These are phyloP conservation scores for Lycorma delicatula DNA, from an alignment of 1,140 invertebrate species.

Conservation along the genomic window DNA sequence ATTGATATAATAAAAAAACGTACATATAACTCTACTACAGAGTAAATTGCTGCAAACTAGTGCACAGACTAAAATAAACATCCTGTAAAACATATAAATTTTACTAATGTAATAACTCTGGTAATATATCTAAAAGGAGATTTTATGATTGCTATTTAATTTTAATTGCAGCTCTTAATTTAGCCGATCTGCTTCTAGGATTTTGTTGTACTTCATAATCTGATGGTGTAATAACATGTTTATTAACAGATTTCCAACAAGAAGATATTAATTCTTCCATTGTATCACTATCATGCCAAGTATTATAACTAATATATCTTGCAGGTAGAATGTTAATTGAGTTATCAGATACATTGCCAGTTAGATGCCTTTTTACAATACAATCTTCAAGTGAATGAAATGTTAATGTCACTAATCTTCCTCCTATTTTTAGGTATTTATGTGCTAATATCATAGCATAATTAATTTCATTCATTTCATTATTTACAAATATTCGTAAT, in stretches of 20 bases:
- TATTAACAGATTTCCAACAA: conserved; percentile 68
- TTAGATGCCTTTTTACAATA: conserved; percentile 86
- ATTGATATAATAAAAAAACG: too few relatives aligned
- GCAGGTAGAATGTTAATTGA: conserved; percentile 54
- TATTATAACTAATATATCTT: conserved; percentile 49
- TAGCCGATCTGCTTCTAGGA: conserved; percentile 78
- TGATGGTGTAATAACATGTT: conserved; percentile 68
- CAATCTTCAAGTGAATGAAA: conserved; percentile 94
- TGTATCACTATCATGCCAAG: conserved; percentile 43
- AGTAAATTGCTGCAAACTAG: too few relatives aligned
- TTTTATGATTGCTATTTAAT: conserved; percentile 39
- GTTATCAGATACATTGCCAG: conserved; percentile 42
- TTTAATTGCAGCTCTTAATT: conserved; percentile 72
- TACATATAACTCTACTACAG: too few relatives aligned
- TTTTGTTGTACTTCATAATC: conserved; percentile 66
- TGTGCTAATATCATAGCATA: conserved; percentile 74
- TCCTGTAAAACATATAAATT: too few relatives aligned
- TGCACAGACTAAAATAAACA: too few relatives aligned
- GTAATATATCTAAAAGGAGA: too few relatives aligned
- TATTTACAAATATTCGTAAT: conserved; percentile 91
- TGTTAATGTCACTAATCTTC: conserved; percentile 69
- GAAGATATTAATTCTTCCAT: conserved; percentile 50
- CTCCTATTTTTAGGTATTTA: conserved; percentile 65
- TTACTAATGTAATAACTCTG: too few relatives aligned
- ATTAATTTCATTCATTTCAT: conserved; percentile 94